phyloP scores from a whole-genome alignment of 2,797 vertebrate genomes.

The Enteromius paludinosus region DNA sequence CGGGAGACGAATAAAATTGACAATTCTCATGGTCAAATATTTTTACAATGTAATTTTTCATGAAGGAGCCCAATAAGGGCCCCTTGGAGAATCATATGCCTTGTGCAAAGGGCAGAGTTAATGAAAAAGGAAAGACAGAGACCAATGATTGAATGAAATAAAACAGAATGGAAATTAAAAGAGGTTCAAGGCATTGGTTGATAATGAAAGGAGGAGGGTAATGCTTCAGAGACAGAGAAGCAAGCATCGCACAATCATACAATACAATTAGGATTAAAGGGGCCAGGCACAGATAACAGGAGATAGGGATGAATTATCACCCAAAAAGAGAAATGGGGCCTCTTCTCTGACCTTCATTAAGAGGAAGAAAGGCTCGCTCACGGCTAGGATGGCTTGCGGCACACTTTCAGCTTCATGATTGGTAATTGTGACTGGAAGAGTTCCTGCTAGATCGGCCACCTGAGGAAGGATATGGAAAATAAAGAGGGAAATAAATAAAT shows the following conservation, averaged over 20 bases:
- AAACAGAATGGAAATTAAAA: constrained; percentile 71
- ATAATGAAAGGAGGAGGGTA: constrained; percentile 80
- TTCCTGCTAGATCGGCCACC: constrained; percentile 67
- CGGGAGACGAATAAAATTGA: constrained; percentile 59
- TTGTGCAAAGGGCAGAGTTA: constrained; percentile 57
- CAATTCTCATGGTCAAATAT: constrained; percentile 64
- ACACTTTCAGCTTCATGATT: constrained; percentile 70
- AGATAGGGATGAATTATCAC: constrained; percentile 86
- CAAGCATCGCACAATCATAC: constrained; percentile 82
- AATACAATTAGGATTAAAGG: constrained; percentile 89
- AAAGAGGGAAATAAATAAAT: constrained; percentile 26
- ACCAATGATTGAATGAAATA: constrained; percentile 68
- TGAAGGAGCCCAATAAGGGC: constrained; percentile 46
- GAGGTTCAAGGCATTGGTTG: constrained; percentile 78
- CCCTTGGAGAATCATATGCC: constrained; percentile 44
- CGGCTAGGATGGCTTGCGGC: constrained; percentile 67
- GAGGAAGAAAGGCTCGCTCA: constrained; percentile 72
- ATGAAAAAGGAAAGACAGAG: constrained; percentile 64
- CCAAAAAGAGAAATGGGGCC: constrained; percentile 79
- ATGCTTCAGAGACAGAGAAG: constrained; percentile 78
- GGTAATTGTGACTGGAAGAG: constrained; percentile 63
- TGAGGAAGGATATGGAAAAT: constrained; percentile 51
- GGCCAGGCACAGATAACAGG: constrained; percentile 80
- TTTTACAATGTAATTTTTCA: constrained; percentile 66
- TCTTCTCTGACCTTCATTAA: constrained; percentile 86